phyloP scores from a whole-genome alignment of 2,113 vertebrate genomes.

The Sylvilagus bachmani region DNA sequence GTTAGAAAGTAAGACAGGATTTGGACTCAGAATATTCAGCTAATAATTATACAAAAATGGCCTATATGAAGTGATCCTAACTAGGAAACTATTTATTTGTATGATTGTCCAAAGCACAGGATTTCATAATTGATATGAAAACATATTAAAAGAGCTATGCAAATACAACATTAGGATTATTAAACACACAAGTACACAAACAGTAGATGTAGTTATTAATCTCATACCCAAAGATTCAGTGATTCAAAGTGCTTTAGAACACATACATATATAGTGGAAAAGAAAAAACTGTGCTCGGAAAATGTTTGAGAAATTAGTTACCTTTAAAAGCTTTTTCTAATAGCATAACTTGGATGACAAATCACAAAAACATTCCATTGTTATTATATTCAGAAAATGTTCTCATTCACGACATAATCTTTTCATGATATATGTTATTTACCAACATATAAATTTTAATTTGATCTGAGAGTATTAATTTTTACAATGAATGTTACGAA shows the following conservation, averaged over 20 bases:
- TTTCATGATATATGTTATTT: conserved; percentile 54
- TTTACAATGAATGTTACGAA: conserved; percentile 63
- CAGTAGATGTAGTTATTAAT: conserved; percentile 48
- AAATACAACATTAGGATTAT: conserved; percentile 54
- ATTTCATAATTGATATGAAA: conserved; percentile 30
- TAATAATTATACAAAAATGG: neutral
- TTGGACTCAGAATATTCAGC: conserved; percentile 20
- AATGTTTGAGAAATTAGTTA: conserved; percentile 32
- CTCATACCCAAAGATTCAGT: conserved; percentile 16
- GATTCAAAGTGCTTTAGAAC: conserved; percentile 22
- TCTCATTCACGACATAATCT: conserved; percentile 39
- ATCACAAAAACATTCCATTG: conserved; percentile 36
- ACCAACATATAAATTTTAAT: conserved; percentile 56
- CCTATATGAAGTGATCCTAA: neutral
- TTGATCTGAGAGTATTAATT: conserved; percentile 26
- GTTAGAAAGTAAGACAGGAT: neutral
- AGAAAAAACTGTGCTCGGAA: neutral
- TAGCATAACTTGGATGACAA: conserved; percentile 18
- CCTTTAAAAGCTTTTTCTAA: conserved; percentile 55
- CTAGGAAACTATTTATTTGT: conserved; percentile 62
- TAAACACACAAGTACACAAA: conserved; percentile 60
- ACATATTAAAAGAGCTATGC: neutral
- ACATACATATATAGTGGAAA: conserved; percentile 27
- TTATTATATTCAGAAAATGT: conserved; percentile 26
- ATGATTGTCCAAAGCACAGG: conserved; percentile 33